These are phyloP conservation scores for Karalla daura DNA, from an alignment of 2,797 vertebrate species.

Conservation along the genomic window DNA sequence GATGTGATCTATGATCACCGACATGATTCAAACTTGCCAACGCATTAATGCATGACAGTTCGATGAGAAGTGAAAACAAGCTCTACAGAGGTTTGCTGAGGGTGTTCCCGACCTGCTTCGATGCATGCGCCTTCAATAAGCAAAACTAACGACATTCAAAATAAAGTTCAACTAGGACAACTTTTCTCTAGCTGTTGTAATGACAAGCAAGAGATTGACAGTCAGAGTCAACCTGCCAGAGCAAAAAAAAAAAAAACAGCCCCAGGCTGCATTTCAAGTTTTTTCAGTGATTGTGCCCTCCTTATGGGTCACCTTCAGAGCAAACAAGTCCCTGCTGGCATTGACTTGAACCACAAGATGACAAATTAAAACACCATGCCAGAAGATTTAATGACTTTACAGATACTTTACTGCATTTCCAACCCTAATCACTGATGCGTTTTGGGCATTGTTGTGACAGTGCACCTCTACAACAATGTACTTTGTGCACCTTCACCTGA, in stretches of 20 bases:
- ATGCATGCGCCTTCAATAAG: too few species aligned
- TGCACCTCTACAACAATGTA: constrained; percentile 6
- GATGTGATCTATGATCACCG: too few species aligned
- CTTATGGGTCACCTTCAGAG: constrained; percentile 50
- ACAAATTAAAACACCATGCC: constrained; percentile 23
- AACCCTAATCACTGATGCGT: background rate
- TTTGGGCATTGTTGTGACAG: background rate
- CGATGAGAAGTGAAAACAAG: too few species aligned
- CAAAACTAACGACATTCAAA: too few species aligned
- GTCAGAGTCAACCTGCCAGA: background rate
- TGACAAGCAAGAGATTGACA: background rate
- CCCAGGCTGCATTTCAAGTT: background rate
- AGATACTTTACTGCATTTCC: background rate
- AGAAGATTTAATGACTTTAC: background rate
- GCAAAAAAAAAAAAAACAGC: background rate
- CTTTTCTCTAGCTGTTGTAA: too few species aligned
- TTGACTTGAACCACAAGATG: constrained; percentile 26
- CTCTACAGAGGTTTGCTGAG: too few species aligned
- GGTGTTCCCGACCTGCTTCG: too few species aligned
- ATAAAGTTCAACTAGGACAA: too few species aligned
- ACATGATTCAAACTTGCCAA: too few species aligned
- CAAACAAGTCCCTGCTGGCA: constrained; percentile 32
- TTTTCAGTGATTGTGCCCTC: constrained; percentile 20
- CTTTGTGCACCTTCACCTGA: constrained; percentile 12
- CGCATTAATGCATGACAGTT: too few species aligned